phyloP scores from a whole-genome alignment of 2,113 vertebrate species.

The Echinops telfairi region DNA sequence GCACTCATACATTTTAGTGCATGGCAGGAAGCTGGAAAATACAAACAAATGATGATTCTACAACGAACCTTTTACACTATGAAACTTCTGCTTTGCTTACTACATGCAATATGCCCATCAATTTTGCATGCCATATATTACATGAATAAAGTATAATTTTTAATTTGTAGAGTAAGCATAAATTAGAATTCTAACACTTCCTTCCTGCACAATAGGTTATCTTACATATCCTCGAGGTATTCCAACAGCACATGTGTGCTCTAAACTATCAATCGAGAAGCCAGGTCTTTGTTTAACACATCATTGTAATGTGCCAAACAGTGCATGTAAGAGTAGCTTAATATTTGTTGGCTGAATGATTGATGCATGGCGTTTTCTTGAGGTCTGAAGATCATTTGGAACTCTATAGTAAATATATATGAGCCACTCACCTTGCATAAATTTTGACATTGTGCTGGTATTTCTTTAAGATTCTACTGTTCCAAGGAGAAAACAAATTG shows the following conservation, averaged over 20 bases:
- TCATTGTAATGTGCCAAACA: neutral
- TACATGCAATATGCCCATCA: neutral
- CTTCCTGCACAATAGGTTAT: neutral
- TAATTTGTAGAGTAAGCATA: slow-evolving; percentile 8
- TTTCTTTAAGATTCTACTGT: slow-evolving; percentile 82
- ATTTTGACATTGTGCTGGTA: slow-evolving; percentile 63
- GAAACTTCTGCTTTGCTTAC: neutral
- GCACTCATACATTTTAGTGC: neutral
- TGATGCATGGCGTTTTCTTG: slow-evolving; percentile 33
- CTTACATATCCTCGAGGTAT: neutral
- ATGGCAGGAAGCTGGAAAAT: neutral
- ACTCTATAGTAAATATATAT: slow-evolving; percentile 32
- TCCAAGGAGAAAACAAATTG: slow-evolving; percentile 82
- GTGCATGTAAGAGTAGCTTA: neutral
- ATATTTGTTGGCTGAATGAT: neutral
- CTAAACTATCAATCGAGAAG: neutral
- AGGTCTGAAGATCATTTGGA: slow-evolving; percentile 22
- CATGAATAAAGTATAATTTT: neutral
- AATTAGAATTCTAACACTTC: neutral
- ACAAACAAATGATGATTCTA: neutral
- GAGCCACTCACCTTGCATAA: neutral
- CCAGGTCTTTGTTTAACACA: neutral
- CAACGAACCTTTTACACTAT: neutral
- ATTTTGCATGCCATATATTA: too few relatives aligned
- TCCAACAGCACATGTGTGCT: neutral